These are phyloP conservation scores for Elmis aenea DNA, from an alignment of 2,888 invertebrate genomes.

Conservation along the genomic window DNA sequence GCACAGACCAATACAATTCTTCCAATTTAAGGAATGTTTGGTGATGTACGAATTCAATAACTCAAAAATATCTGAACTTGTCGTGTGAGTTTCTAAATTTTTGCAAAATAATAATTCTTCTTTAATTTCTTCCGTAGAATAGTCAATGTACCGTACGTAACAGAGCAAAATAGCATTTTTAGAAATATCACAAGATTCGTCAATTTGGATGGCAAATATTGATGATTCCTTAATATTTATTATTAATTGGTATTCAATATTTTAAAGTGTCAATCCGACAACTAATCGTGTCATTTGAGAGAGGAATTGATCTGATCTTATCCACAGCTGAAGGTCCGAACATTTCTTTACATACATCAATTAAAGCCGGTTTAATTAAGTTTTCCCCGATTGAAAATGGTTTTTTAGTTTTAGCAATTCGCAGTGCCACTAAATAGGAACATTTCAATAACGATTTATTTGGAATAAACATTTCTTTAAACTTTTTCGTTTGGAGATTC, in stretches of 20 bases:
- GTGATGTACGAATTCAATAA: constrained; percentile 22
- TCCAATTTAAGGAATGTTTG: constrained; percentile 22
- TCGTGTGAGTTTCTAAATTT: constrained; percentile 11
- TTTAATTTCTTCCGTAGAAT: not conserved
- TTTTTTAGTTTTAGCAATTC: constrained; percentile 19
- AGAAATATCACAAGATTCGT: constrained; percentile 3
- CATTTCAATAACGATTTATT: constrained; percentile 13
- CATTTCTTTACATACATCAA: constrained; percentile 30
- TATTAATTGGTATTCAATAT: constrained; percentile 19
- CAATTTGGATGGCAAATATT: constrained; percentile 4
- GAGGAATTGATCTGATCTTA: constrained; percentile 30
- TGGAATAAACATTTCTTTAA: constrained; percentile 13
- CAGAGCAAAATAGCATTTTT: constrained; percentile 2
- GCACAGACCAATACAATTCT: constrained; percentile 24
- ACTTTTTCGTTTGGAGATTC: constrained; percentile 12
- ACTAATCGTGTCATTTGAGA: constrained; percentile 33
- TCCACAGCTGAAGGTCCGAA: constrained; percentile 31
- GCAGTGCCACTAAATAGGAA: constrained; percentile 14
- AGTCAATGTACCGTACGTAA: constrained; percentile 2
- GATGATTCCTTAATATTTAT: constrained; percentile 18
- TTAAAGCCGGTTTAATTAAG: constrained; percentile 23
- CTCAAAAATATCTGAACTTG: constrained; percentile 24
- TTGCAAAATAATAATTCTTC: constrained; percentile 4
- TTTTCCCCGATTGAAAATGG: constrained; percentile 33
- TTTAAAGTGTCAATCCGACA: constrained; percentile 28